These are phyloP conservation scores for Laticauda colubrina DNA, from an alignment of 2,113 vertebrate genomes.

Conservation along the genomic window DNA sequence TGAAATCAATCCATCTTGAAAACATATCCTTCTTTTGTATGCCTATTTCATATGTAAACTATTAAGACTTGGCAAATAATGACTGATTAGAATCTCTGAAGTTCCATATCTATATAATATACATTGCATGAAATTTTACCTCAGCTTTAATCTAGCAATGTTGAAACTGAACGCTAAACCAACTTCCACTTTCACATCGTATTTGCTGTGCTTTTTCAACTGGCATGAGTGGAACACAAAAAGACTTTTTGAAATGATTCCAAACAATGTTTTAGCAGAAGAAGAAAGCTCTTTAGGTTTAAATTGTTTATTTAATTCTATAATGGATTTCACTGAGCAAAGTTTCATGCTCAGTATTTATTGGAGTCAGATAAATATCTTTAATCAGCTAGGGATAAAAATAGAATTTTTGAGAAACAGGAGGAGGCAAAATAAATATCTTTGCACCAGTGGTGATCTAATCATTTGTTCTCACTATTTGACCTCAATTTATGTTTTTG, in stretches of 20 bases:
- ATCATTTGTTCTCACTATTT: neutral
- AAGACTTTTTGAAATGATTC: constrained; percentile 33
- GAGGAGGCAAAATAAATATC: neutral
- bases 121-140: neutral
- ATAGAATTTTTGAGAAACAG: neutral
- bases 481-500: neutral
- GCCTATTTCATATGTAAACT: neutral
- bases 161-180: neutral
- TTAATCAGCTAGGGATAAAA: constrained; percentile 24
- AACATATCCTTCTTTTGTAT: neutral
- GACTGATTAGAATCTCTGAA: neutral
- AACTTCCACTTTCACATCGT: neutral
- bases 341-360: neutral
- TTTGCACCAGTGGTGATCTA: neutral
- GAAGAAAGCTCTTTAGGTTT: neutral
- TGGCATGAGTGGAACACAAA: neutral
- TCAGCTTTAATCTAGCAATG: constrained; percentile 10
- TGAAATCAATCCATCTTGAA: neutral
- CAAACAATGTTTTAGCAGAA: constrained; percentile 25
- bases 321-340: neutral
- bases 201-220: neutral
- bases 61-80: neutral
- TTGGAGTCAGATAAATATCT: constrained; percentile 5
- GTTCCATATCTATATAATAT: neutral
- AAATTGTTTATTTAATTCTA: constrained; percentile 33